Evolutionary conservation across 2,113 vertebrate species (phyloP).

Genomic region (Trichechus manatus): DNA sequence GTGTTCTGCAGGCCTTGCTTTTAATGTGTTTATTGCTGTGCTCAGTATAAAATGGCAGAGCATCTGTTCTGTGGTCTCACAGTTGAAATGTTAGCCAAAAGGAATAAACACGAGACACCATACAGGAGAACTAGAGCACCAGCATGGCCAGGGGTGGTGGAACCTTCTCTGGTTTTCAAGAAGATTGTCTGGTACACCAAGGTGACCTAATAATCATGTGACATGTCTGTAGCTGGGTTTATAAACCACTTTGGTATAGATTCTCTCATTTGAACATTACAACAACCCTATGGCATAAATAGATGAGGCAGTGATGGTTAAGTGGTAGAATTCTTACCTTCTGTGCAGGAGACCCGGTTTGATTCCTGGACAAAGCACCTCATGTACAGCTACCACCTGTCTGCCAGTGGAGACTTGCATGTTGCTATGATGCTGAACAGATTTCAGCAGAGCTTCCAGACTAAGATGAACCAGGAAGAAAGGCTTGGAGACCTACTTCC

Average conservation of each 20-base stretch:
- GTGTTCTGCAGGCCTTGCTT: not conserved
- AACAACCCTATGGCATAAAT: too few relatives aligned
- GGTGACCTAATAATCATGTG: not conserved
- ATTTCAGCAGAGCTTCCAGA: not conserved
- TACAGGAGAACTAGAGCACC: not conserved
- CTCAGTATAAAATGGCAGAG: not conserved
- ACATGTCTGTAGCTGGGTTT: not conserved
- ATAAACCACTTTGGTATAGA: not conserved
- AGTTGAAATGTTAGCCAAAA: not conserved
- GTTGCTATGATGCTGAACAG: not conserved
- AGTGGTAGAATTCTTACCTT: not conserved
- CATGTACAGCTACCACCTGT: not conserved
- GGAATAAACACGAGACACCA: not conserved
- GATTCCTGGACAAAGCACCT: not conserved
- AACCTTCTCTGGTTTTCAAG: not conserved
- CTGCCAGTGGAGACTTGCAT: not conserved
- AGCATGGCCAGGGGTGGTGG: not conserved
- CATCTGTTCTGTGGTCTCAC: not conserved
- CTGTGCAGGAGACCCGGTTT: not conserved
- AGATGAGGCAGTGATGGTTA: not conserved
- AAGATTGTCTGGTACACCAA: not conserved
- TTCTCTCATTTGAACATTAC: not conserved
- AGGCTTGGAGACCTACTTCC: not conserved
- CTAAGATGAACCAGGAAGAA: not conserved
- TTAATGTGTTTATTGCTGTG: not conserved